Base-by-base conservation (phyloP, 2,888 invertebrate species). In the Schrankia costaestrigalis region DNA sequence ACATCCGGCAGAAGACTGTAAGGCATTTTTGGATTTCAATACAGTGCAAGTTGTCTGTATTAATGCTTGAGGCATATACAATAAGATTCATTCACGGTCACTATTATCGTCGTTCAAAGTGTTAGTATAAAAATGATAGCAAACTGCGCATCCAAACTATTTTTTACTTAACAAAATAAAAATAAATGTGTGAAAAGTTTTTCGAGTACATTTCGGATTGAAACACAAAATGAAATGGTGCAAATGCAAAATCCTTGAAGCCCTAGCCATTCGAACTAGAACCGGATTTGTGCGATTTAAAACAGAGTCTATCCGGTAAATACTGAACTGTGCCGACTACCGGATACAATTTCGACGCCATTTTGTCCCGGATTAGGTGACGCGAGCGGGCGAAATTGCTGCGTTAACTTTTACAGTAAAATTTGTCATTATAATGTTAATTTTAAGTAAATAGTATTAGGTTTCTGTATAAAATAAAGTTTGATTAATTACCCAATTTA, bases 291-390 rank as follows among this genome's bases (percentile, higher is more conserved):
- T 56, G 50, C 51, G 59, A 58, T 63, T 65, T 63, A 64, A 65
- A 67, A 62, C 60, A 47, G 57, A 62, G 61, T 65, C 51, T 52
- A 63, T 66, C 62, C 58, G 54, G 60, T 64, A 63, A 67, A 64
- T 63, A 61, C 64, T 39, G 55, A 60, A 56, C 56, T 34, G 51
- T 36, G 41, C 56, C 42, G 54, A 56, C 44, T 54, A 42, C 46
- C 45, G 58, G 56, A 59, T 58, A 59, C 58, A 64, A 60, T 60
- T 56, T 55, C 42, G 41, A 31, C 48, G 46, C 59, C 63, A 65
- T 70, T 65, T 63, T 61, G 64, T 56, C 47, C 46, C 51, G 59
- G 65, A 69, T 68, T 70, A 63, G 56, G 48, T 46, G 46, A 42
- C 50, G 36, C 35, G 49, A 48, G 49, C 50, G 37, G 37, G 9